Base-by-base conservation (phyloP, 1,140 invertebrate species). In the Hypothenemus hampei region DNA sequence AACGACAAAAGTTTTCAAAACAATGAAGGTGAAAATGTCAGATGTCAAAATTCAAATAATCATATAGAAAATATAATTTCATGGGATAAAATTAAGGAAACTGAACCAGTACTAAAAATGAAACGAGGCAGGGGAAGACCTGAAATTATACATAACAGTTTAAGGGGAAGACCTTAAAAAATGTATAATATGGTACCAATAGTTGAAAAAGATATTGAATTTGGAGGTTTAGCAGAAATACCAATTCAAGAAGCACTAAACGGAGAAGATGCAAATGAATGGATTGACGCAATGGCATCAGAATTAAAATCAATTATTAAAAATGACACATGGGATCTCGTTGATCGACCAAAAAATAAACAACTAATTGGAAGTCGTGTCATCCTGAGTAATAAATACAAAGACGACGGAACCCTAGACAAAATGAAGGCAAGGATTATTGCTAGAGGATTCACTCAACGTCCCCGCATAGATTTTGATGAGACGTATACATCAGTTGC, bases 271-370 rank as follows among this genome's bases (percentile, higher is more conserved):
- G 19, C 16, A 31, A 23, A 20, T 15, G 5, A 40, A 13, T 53
- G 56, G 49, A 21, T 11, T 18, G 5, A 29, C 20, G 57, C 50
- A 20, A 55, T 48, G 35, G 35, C 6, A 7, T 10, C 6, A 15
- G 35, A 37, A 37, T 8, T 37, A 16, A 37, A 37, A 10, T 26
- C 40, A 15, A 11, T 58, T 2, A 47, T 37, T 15, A 13, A 26
- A 21, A 48, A 54, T 21, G 16, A 15, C 35, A 37, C 35, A 10
- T 37, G 35, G 35, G 15, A 11, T 8, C 6, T 37, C 5, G 35
- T 37, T 8, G 6, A 6, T 7, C 10, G 10, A 15, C 35, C 35
- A 15, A 7, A 37, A 5, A 15, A 37, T 15, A 37, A 15, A 37
- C n/a, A n/a, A n/a, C n/a, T n/a, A n/a, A n/a, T n/a, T n/a, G n/a